phyloP scores from a whole-genome alignment of 1,140 invertebrate genomes.

The Eubasilissa regina region DNA sequence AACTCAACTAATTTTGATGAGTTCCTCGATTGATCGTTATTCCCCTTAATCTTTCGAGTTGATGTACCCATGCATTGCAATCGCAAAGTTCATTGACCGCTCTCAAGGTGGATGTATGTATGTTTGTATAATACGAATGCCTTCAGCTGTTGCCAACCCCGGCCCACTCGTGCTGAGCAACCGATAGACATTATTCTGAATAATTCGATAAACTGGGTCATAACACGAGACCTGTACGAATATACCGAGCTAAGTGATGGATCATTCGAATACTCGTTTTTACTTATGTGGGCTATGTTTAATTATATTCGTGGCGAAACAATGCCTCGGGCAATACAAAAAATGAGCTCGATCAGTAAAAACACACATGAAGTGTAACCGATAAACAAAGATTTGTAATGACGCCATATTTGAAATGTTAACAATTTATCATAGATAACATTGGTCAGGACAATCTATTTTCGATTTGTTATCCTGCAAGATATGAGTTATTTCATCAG shows the following conservation, averaged over 20 bases:
- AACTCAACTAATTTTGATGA: no score
- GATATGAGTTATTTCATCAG: no score
- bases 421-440: no score
- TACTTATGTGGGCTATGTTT: constrained; percentile 42
- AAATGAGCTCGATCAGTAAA: neutral
- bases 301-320: constrained; percentile 28
- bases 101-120: constrained; percentile 35
- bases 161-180: neutral
- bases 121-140: constrained; percentile 8
- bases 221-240: neutral
- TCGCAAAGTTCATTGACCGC: constrained; percentile 32
- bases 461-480: no score
- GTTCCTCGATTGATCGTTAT: neutral
- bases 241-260: constrained; percentile 27
- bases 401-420: no score
- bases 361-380: constrained; percentile 5
- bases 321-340: constrained; percentile 37
- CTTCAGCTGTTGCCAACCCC: constrained; percentile 32
- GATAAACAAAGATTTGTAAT: neutral
- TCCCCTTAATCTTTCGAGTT: neutral
- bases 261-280: constrained; percentile 1
- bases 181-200: constrained; percentile 27
- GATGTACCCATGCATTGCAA: constrained; percentile 31
- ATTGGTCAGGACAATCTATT: no score
- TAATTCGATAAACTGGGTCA: constrained; percentile 40